Evolutionary conservation across 2,888 invertebrate genomes (phyloP).

Genomic region (Anticlea derivata): DNA sequence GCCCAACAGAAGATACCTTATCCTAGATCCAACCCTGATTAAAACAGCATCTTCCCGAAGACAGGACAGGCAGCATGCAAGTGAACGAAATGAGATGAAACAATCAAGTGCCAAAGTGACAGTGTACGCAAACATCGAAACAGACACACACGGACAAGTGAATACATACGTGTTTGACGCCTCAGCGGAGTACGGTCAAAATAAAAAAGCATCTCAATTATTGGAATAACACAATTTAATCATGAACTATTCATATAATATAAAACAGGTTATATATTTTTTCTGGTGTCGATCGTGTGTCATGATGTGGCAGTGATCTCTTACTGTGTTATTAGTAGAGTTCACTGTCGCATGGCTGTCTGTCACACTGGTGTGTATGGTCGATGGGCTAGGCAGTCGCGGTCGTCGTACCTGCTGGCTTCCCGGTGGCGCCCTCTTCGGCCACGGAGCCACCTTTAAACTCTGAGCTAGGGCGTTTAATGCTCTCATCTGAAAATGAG

Average conservation of each 20-base stretch:
- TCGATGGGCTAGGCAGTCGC: slow-evolving; percentile 76
- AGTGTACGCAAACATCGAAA: slow-evolving; percentile 81
- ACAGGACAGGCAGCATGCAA: slow-evolving; percentile 74
- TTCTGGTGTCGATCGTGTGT: slow-evolving; percentile 78
- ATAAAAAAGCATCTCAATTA: slow-evolving; percentile 83
- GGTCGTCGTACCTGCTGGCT: slow-evolving; percentile 78
- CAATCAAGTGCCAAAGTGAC: slow-evolving; percentile 75
- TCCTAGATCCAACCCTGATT: slow-evolving; percentile 27
- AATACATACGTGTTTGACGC: slow-evolving; percentile 83
- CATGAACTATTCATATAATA: slow-evolving; percentile 80
- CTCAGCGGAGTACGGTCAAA: slow-evolving; percentile 82
- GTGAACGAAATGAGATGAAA: slow-evolving; percentile 71
- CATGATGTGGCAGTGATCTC: slow-evolving; percentile 77
- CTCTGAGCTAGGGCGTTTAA: slow-evolving; percentile 94
- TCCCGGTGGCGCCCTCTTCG: slow-evolving; percentile 71
- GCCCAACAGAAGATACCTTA: neutral
- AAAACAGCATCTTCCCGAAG: slow-evolving; percentile 49
- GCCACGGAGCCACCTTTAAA: slow-evolving; percentile 87
- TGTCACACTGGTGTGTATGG: slow-evolving; percentile 76
- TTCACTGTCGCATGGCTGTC: slow-evolving; percentile 73
- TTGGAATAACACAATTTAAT: slow-evolving; percentile 84
- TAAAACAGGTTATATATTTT: slow-evolving; percentile 81
- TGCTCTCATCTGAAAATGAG: slow-evolving; percentile 88
- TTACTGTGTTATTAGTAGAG: slow-evolving; percentile 54
- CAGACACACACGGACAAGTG: slow-evolving; percentile 81